These are phyloP conservation scores for Schizopygopsis pylzovi DNA, from an alignment of 2,797 vertebrate species.

Conservation along the genomic window DNA sequence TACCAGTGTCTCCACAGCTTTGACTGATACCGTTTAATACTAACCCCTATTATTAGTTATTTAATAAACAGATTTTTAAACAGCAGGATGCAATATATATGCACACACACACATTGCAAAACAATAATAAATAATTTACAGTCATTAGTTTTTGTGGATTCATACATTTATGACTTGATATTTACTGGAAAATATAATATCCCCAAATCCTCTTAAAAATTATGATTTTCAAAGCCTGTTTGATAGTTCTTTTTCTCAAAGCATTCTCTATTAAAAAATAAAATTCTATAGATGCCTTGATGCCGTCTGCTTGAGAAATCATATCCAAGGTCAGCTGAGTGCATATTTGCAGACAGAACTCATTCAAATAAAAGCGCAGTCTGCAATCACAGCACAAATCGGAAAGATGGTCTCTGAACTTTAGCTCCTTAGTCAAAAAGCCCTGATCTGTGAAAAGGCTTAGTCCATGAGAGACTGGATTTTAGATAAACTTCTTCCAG, in stretches of 20 bases:
- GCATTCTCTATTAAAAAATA: neutral
- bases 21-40: too few relatives aligned
- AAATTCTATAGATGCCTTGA: neutral
- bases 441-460: neutral
- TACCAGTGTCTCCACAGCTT: too few relatives aligned
- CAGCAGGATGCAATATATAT: neutral
- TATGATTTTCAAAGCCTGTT: neutral
- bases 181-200: neutral
- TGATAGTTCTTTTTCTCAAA: neutral
- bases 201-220: neutral
- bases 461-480: conserved; percentile 3
- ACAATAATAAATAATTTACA: neutral
- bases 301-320: conserved; percentile 9
- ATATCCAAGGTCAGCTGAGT: neutral
- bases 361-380: conserved; percentile 21
- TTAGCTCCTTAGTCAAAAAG: neutral
- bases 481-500: neutral
- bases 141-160: neutral
- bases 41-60: neutral
- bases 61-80: neutral
- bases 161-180: neutral
- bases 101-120: neutral
- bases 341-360: neutral
- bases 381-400: conserved; percentile 7
- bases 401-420: neutral